A percentile compares a stretch with the other conserved stretches of the same genome.
Conservation (phyloP, 2,797 vertebrate species). For the Hippoglossus hippoglossus region DNA sequence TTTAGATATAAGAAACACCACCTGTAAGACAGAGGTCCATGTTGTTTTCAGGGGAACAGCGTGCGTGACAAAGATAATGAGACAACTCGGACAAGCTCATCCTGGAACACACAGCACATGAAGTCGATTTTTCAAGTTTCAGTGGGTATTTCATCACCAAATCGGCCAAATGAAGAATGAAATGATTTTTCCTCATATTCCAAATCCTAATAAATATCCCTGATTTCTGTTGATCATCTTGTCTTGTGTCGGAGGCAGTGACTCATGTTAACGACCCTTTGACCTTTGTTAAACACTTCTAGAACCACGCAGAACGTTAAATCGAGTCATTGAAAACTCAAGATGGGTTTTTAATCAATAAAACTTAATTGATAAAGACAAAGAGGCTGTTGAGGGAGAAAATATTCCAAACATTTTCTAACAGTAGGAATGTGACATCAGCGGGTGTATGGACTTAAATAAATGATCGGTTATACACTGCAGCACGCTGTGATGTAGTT, state of each 20-base stretch:
- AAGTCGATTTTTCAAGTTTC: not conserved
- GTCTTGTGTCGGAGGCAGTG: not conserved
- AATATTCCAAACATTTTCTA: not conserved
- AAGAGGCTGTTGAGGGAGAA: not conserved
- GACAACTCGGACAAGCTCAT: not conserved
- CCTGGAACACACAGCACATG: too few species aligned
- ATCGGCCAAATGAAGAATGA: not conserved
- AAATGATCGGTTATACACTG: not conserved
- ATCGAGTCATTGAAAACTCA: not conserved
- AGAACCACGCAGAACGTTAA: slow-evolving; percentile 3
- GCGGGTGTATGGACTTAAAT: not conserved
- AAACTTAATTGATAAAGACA: slow-evolving; percentile 11
- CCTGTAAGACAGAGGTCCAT: slow-evolving; percentile 11
- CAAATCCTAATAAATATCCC: not conserved
- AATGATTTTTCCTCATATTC: too few species aligned
- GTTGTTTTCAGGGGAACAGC: not conserved
- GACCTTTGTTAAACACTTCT: slow-evolving; percentile 4
- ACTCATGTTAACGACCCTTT: not conserved
- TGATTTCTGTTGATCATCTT: not conserved
- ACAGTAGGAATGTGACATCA: not conserved
- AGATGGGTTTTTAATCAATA: not conserved
- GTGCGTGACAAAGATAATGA: not conserved
- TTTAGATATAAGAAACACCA: slow-evolving; percentile 20
- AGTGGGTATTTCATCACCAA: too few species aligned
- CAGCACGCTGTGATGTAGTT: not conserved